These are phyloP conservation scores for Ptilonorhynchus violaceus DNA, from an alignment of 2,113 vertebrate genomes.

Conservation along the genomic window DNA sequence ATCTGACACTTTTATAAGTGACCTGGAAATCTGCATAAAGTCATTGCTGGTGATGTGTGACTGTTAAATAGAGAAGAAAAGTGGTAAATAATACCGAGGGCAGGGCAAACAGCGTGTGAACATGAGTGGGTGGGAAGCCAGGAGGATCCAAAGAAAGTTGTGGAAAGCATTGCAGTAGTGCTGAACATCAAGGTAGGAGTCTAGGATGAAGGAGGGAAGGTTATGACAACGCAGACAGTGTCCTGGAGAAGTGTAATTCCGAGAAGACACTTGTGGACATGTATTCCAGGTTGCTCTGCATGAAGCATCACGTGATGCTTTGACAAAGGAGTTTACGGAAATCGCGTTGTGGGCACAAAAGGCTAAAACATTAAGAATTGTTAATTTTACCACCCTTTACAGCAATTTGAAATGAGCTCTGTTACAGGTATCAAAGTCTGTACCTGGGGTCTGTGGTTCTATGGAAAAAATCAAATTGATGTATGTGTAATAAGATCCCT, in stretches of 20 bases:
- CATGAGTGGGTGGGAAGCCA: neutral
- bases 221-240: neutral
- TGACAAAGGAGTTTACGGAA: neutral
- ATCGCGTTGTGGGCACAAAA: neutral
- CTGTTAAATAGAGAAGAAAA: neutral
- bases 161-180: neutral
- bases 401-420: neutral
- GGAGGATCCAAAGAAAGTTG: neutral
- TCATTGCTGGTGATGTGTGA: neutral
- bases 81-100: neutral
- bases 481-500: neutral
- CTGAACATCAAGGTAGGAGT: neutral
- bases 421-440: neutral
- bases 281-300: neutral
- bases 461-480: neutral
- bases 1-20: neutral
- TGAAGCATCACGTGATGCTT: neutral
- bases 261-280: neutral
- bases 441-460: neutral
- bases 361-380: neutral
- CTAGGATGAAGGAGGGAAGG: neutral
- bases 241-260: neutral
- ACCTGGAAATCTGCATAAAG: neutral
- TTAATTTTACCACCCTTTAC: neutral
- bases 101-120: neutral